Base-by-base conservation (phyloP, 2,113 vertebrate genomes). In the Tringa solitaria region DNA sequence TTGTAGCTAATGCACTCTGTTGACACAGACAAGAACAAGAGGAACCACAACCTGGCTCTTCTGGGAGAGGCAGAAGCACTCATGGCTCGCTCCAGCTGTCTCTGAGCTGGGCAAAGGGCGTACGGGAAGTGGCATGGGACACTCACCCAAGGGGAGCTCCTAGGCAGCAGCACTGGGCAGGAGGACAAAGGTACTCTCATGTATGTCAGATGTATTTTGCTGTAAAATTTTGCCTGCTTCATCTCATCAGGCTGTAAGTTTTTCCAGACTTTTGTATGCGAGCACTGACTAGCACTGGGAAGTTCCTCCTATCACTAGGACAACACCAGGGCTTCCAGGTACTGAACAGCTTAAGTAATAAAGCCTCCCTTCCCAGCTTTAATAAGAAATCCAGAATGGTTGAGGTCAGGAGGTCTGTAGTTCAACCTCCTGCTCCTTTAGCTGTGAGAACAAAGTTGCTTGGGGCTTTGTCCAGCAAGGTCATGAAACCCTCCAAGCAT, bases 101-200 rank as follows among this genome's bases (percentile, higher is more conserved):
- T 33, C 33, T 59, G 45, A 87, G 61, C 59, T 68, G 65, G 59
- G 46, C 72, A 89, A 84, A 83, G 60, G 75, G 54, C 4, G 0
- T 21, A 7, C 0, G 1, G 41, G 37, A 90, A 77, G 14, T 7
- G n/a, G 35, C 14, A 9, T 11, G 33, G 54, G 53, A 63, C 23
- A 7, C 76, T 45, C 2, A 0, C 45, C 64, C 2, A 0, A 41
- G 48, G 48, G 61, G 4, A 73, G 15, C 43, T 92, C 54, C 50
- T 35, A 0, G 5, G 37, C 77, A 70, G 74, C 0, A 0, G 43
- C 0, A 1, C 43, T 80, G 72, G 33, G 54, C 20, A 32, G 64
- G 14, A 68, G 28, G 3, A 84, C 37, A 18, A 68, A 50, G 32
- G 11, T 35, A 46, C 8, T 79, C 5, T 43, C 14, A 1, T 10